phyloP scores from a whole-genome alignment of 1,140 invertebrate genomes.

The Drosophila rufa region DNA sequence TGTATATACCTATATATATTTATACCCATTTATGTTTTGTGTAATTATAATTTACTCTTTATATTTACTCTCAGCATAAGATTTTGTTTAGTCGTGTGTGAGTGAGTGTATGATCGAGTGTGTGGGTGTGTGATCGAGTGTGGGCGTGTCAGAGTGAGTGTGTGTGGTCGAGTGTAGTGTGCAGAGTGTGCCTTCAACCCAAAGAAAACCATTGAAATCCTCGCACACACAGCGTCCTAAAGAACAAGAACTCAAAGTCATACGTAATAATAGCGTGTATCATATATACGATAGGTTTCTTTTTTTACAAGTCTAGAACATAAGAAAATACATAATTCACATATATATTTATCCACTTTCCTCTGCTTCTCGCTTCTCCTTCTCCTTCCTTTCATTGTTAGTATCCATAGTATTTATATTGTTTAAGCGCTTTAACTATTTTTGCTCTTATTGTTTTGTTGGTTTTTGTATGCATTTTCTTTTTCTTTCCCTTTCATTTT shows the following conservation, averaged over 20 bases:
- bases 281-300: conserved; percentile 71
- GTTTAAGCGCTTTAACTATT: conserved; percentile 74
- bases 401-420: conserved; percentile 73
- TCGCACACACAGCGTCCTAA: conserved; percentile 56
- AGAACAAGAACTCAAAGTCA: conserved; percentile 69
- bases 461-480: conserved; percentile 32
- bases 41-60: conserved; percentile 74
- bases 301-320: conserved; percentile 79
- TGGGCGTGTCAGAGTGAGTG: conserved; percentile 14
- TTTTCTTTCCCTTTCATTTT: conserved; percentile 9
- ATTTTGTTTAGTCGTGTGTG: conserved; percentile 73
- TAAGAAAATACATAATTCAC: conserved; percentile 78
- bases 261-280: conserved; percentile 43
- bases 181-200: conserved; percentile 45
- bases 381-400: conserved; percentile 35
- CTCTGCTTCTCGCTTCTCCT: background rate
- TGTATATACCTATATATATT: conserved; percentile 68
- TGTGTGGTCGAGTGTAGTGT: conserved; percentile 25
- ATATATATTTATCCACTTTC: conserved; percentile 55
- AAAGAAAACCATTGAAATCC: conserved; percentile 65
- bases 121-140: conserved; percentile 22
- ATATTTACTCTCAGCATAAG: conserved; percentile 81
- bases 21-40: conserved; percentile 71
- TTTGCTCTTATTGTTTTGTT: conserved; percentile 49
- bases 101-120: conserved; percentile 35